Conservation (phyloP, 2,113 vertebrate genomes). For the Ammodytes marinus region DNA sequence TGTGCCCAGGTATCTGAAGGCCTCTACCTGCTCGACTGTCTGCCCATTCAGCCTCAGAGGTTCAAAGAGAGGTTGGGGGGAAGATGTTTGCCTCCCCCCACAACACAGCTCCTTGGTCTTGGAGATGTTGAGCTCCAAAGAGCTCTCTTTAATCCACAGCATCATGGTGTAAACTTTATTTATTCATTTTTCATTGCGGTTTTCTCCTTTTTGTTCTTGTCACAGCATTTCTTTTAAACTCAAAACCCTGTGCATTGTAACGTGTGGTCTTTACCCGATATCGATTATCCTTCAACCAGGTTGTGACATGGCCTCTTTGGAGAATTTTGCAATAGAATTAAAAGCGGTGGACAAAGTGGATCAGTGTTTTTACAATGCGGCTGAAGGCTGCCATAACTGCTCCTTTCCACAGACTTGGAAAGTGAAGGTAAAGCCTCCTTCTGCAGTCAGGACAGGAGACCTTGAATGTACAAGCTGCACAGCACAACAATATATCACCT, state of each 20-base stretch:
- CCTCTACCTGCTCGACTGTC: no score
- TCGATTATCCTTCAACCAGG: slow-evolving; percentile 68
- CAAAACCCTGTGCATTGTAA: slow-evolving; percentile 50
- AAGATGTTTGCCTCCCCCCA: no score
- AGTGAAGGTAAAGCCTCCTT: slow-evolving; percentile 6
- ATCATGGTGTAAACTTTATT: no score
- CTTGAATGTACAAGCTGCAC: slow-evolving; percentile 15
- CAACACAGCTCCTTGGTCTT: no score
- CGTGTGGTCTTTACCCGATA: slow-evolving; percentile 49
- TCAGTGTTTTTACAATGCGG: slow-evolving; percentile 39
- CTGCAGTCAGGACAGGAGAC: slow-evolving; percentile 21
- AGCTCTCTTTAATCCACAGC: no score
- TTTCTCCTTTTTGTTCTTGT: slow-evolving; percentile 40
- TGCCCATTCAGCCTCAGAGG: no score
- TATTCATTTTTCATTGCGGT: slow-evolving; percentile 11
- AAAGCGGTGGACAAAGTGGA: slow-evolving; percentile 24
- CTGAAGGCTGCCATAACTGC: slow-evolving; percentile 31
- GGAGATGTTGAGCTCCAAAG: no score
- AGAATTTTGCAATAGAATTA: slow-evolving; percentile 52
- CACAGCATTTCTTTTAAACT: slow-evolving; percentile 48
- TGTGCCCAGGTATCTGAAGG: no score
- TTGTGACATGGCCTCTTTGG: slow-evolving; percentile 56
- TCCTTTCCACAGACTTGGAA: slow-evolving; percentile 14
- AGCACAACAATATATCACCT: slow-evolving; percentile 30
- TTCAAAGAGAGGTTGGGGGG: no score